phyloP scores from a whole-genome alignment of 2,888 invertebrate species.

The Protodeltote pygarga region DNA sequence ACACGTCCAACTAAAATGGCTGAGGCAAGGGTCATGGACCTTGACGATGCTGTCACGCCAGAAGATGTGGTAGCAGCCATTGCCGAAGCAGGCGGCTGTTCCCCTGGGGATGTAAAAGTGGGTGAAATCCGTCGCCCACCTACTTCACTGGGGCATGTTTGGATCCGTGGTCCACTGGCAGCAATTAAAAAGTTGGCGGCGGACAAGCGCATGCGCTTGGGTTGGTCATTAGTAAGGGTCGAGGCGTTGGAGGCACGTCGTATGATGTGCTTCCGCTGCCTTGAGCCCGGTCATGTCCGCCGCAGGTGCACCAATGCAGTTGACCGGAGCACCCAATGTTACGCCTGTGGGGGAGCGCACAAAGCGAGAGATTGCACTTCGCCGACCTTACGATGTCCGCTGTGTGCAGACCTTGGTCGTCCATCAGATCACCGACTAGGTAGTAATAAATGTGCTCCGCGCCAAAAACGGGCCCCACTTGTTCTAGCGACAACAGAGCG shows the following conservation, averaged over 20 bases:
- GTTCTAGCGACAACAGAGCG: background rate
- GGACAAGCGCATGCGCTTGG: background rate
- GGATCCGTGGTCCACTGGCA: background rate
- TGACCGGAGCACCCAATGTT: background rate
- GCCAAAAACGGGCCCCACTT: background rate
- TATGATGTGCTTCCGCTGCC: background rate
- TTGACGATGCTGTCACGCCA: background rate
- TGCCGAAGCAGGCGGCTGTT: background rate
- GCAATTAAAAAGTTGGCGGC: background rate
- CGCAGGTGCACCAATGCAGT: background rate
- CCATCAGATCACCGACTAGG: background rate
- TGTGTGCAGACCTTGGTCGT: background rate
- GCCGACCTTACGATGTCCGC: background rate
- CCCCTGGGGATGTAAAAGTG: background rate
- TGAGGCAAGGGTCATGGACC: background rate
- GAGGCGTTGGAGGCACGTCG: background rate
- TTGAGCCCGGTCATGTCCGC: background rate
- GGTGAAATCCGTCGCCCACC: background rate
- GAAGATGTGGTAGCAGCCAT: background rate
- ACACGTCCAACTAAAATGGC: background rate
- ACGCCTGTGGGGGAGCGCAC: background rate
- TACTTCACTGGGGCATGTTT: background rate
- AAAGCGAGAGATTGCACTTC: background rate
- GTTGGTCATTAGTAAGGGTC: background rate
- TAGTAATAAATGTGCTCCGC: background rate